Evolutionary conservation across 2,797 vertebrate genomes (phyloP), one percentile per base, ranked within the genome.

Genomic region (Hylomyscus alleni): DNA sequence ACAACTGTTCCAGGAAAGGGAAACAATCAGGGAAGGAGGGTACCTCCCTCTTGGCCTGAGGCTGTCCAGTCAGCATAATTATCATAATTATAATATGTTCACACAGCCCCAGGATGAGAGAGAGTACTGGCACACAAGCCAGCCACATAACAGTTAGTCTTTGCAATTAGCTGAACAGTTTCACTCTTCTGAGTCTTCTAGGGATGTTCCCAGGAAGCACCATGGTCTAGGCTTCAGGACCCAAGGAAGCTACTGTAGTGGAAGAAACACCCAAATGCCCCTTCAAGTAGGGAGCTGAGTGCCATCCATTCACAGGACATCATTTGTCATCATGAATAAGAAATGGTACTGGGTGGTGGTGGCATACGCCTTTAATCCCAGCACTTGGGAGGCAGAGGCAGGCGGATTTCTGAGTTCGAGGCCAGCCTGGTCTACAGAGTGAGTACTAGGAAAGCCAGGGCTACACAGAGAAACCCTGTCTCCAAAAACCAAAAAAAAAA

Each of bases 61-160:
- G 95, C 94, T 96, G 92, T 96, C 98, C 96, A 97, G 97, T 90
- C 96, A 98, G 95, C 78, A 94, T 94, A 96, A 98, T 98, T 98
- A 98, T 97, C 98, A 98, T 98, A 98, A 98, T 98, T 98, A 97
- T 97, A 98, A 96, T 89, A 97, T 94, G 97, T 97, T 98, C 96
- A 86, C 96, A 97, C 96, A 98, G 95, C 96, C 97, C 96, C 85
- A 86, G 95, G 96, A 98, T 92, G 44, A 97, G 94, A 95, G 89
- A 94, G 77, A 75, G 82, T 22, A 22, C 98, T 97, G 96, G 93
- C 44, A 94, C 72, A 92, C 62, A 92, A 95, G 97, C 97, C 97
- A 98, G 96, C 92, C 97, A 98, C 97, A 97, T 97, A 98, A 98
- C 97, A 98, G 97, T 98, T 96, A 86, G 96, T 95, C 97, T 98